Evolutionary conservation across 2,113 vertebrate species (phyloP), one percentile per base, ranked within the genome.

Genomic region (Macaca mulatta): DNA sequence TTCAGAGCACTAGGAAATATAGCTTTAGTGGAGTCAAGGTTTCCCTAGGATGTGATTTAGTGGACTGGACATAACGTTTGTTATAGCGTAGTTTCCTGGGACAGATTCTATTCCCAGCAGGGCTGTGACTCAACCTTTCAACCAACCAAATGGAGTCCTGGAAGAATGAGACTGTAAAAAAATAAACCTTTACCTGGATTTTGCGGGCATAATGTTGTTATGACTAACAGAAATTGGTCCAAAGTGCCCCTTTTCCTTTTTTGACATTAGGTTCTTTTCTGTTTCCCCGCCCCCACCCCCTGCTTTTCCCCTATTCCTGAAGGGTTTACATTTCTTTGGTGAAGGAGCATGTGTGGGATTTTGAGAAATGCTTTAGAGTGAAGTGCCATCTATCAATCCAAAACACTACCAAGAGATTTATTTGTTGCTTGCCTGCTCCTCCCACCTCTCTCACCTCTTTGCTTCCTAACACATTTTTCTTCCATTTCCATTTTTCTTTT

Each of bases 311-410:
- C 45, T 90, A 20, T 93, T 87, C 48, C 72, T 95, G 32, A 43
- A 90, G 45, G 90, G 35, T 90, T 95, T 96, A 35, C 40, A 35
- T 94, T 93, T 97, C 75, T 97, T 90, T 97, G 87, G 52, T 93
- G 57, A 96, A 95, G 91, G 32, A 88, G 17, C 10, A 14, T 69
- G 23, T 97, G 90, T 82, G 92, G 67, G 90, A 25, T 94, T 97
- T 95, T 96, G 95, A 97, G 94, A 97, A 97, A 83, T 95, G 48
- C 81, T 90, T 97, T 61, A 70, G 61, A 81, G 81, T 38, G 83
- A 94, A 95, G 40, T 93, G 74, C 78, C 89, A 95, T 96, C 95
- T 96, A 96, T 98, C 95, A 97, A 72, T 97, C 88, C n/a, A 90
- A 70, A 96, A 83, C 70, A 86, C 90, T 70, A 86, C 74, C 92